Base-by-base conservation (phyloP, 1,140 invertebrate genomes). In the Helicorthomorpha holstii region DNA sequence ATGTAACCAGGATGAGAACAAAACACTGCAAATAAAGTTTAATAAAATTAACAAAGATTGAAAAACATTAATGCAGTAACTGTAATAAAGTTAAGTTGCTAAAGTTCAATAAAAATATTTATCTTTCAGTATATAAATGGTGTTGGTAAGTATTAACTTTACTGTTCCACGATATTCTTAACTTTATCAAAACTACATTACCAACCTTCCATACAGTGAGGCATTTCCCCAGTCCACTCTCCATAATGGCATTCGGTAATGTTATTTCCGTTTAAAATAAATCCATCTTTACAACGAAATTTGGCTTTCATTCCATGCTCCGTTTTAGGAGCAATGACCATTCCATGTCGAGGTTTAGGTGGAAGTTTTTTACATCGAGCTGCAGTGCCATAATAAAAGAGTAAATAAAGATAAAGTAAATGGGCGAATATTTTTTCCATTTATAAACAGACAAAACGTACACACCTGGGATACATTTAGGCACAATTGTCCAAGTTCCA, bases 291-390 rank as follows among this genome's bases (percentile, higher is more conserved):
- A 64, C 92, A 97, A 57, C 83, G 80, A 66, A 90, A 96, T 7
- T 83, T 73, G 0, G 91, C 92, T 61, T 82, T 81, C 80, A 92
- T 89, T 0, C 88, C 87, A 62, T 98, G 93, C 54, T 92, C 88
- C 1, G 88, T 90, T 63, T 94, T 93, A 0, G 91, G 91, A 0
- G 92, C 93, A 48, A 97, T 83, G 1, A 95, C 89, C 78, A 94
- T 87, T 1, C 92, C 92, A 60, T 95, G 83, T 38, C 83, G 80
- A 0, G 93, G 88, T 4, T 79, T 69, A 56, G 78, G 82, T 0
- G 94, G 94, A 68, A 95, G 78, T 59, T 77, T 77, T 65, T 91
- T 90, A 65, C 93, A 98, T 42, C 85, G 76, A 14, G 75, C 79
- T 78, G 61, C 2, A 58, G 57, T 27, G 26, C 23, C 52, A 2